Evolutionary conservation across 2,888 invertebrate genomes (phyloP), one percentile per base, ranked within the genome.

Genomic region (Drosophila algonquin): DNA sequence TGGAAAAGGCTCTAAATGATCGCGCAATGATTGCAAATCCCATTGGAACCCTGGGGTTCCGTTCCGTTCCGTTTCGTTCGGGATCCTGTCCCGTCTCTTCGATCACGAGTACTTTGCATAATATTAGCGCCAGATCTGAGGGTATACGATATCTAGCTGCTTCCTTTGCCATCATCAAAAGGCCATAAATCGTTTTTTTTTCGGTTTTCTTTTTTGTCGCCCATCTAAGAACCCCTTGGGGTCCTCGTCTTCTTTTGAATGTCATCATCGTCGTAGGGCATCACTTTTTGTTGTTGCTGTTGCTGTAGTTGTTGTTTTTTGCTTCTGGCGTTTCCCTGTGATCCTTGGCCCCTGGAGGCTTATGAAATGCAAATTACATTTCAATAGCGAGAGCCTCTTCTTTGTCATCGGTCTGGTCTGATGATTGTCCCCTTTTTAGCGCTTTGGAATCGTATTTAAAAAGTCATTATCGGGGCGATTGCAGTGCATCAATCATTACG

Each of bases 331-430:
- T 65, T 47, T 47, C 59, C 40, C 40, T n/a, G 59, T 63, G 63
- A 57, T 58, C 75, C 67, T 53, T 68, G 56, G 61, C 75, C 67
- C 70, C 50, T 56, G 68, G 59, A 45, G 71, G 75, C 76, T 79
- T 88, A 84, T 83, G 67, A 86, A 79, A 85, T 88, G 84, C 84
- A 85, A 85, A 88, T 85, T 86, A 86, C 89, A 79, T 77, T 88
- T 88, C 89, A 88, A 85, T 85, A 79, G 79, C 53, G 55, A 27
- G 63, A 54, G n/a, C 21, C 57, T 51, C 46, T 60, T 74, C 71
- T 73, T 73, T 87, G 73, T 76, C 73, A 73, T 60, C 71, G 69
- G 44, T 51, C 67, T 51, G 74, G 47, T 52, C 67, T 52, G 74
- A 76, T 76, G 75, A 79, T 77, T 70, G 77, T 72, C 76, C 80